Evolutionary conservation across 2,888 invertebrate genomes (phyloP).

Genomic region (Pollenia amentaria): DNA sequence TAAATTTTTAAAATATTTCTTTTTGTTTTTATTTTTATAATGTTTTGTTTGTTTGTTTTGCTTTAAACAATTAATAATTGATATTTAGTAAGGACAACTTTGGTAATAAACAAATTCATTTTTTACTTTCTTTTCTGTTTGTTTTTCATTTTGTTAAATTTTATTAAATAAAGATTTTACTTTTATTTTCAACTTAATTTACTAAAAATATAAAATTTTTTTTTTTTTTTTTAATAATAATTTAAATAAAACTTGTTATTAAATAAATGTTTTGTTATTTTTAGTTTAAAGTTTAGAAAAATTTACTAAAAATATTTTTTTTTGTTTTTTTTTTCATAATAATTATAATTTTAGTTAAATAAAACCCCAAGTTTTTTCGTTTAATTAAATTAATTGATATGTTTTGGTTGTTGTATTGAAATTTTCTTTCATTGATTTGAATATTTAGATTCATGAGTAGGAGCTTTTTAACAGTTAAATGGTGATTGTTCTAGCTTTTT

Average conservation of each 20-base stretch:
- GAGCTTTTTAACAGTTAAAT: constrained; percentile 62
- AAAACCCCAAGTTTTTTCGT: constrained; percentile 65
- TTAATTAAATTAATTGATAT: constrained; percentile 71
- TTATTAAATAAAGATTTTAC: constrained; percentile 27
- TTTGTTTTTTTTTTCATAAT: constrained; percentile 44
- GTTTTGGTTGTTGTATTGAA: constrained; percentile 55
- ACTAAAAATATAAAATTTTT: constrained; percentile 60
- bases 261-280: constrained; percentile 46
- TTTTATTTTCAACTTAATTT: constrained; percentile 38
- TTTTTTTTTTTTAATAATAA: constrained; percentile 28
- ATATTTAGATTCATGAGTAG: constrained; percentile 28
- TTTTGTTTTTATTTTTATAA: constrained; percentile 64
- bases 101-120: constrained; percentile 79
- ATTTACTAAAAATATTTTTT: constrained; percentile 65
- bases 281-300: constrained; percentile 47
- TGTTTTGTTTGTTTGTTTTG: constrained; percentile 69
- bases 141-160: constrained; percentile 57
- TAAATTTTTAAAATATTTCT: constrained; percentile 73
- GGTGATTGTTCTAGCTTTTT: constrained; percentile 74
- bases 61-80: constrained; percentile 74
- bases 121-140: constrained; percentile 54
- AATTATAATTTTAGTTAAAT: constrained; percentile 60
- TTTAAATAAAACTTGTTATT: constrained; percentile 48
- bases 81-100: constrained; percentile 84
- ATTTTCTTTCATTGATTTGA: constrained; percentile 39